Conservation (phyloP, 2,797 vertebrate species). For the Manis crassicaudata region DNA sequence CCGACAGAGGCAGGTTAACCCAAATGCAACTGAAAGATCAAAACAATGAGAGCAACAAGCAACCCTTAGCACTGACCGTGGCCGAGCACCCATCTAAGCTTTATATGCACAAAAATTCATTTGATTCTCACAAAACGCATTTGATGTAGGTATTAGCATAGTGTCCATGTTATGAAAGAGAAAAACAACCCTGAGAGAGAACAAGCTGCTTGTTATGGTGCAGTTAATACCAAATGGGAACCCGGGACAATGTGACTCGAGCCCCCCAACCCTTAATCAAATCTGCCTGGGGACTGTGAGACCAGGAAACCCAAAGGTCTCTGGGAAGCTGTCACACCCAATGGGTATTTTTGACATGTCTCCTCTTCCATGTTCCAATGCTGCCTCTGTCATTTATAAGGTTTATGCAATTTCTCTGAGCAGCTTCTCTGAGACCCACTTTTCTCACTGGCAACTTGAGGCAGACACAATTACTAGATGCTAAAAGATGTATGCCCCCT, state of each 20-base stretch:
- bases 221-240: background rate
- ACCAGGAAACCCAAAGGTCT: background rate
- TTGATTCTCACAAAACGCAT: background rate
- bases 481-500: background rate
- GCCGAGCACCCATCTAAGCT: background rate
- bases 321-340: background rate
- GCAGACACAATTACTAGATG: background rate
- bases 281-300: background rate
- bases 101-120: background rate
- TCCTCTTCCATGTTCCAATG: background rate
- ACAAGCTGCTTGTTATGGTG: background rate
- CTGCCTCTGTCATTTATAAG: background rate
- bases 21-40: background rate
- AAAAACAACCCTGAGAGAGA: background rate
- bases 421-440: background rate
- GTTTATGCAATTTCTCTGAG: background rate
- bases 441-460: background rate
- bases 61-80: background rate
- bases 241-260: accelerated
- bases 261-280: background rate
- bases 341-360: background rate
- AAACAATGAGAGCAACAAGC: too few species aligned
- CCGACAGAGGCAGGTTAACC: background rate
- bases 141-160: background rate
- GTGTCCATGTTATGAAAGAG: background rate